These are phyloP conservation scores for Ridgeia piscesae DNA, from an alignment of 1,140 invertebrate genomes.

Conservation along the genomic window DNA sequence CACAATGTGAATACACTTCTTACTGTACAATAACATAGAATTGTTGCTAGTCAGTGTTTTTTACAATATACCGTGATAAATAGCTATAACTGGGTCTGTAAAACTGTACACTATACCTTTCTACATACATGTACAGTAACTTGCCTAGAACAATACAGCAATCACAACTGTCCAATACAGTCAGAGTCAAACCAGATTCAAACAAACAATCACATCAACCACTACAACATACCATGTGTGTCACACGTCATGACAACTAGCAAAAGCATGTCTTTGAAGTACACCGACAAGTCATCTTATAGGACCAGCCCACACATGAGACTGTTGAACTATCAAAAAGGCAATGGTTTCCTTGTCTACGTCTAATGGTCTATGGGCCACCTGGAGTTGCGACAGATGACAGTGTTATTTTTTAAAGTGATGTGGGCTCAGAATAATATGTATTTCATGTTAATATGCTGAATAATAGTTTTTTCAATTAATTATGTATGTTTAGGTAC, in stretches of 20 bases:
- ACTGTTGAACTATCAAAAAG: not conserved
- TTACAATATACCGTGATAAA: not conserved
- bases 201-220: not conserved
- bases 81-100: not conserved
- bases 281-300: not conserved
- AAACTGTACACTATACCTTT: not conserved
- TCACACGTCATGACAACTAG: not conserved
- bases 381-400: no score
- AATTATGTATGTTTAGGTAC: no score
- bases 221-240: not conserved
- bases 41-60: not conserved
- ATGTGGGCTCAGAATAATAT: no score
- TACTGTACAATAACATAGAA: not conserved
- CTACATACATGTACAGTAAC: not conserved
- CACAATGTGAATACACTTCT: no score
- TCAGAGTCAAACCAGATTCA: not conserved
- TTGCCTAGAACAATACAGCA: not conserved
- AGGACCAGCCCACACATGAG: not conserved
- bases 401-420: no score
- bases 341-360: not conserved
- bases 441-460: no score
- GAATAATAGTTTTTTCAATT: no score
- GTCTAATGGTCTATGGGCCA: no score
- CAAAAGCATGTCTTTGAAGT: not conserved
- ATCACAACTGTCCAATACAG: not conserved